These are phyloP conservation scores for Panulirus ornatus DNA, from an alignment of 1,140 invertebrate species.

Conservation along the genomic window DNA sequence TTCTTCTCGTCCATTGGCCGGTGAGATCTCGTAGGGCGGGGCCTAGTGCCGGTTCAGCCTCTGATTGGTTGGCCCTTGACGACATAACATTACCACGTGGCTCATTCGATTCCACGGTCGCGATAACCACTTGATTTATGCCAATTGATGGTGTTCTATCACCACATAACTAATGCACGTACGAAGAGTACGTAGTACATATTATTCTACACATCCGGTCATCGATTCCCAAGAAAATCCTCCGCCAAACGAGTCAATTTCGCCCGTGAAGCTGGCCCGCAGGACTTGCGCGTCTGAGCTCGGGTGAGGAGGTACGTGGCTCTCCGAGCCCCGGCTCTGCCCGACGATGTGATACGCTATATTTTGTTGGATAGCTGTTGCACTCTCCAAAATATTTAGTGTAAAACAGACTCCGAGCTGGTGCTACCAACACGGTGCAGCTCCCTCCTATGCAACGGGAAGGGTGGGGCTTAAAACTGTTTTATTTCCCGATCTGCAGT, in stretches of 20 bases:
- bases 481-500: background rate
- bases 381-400: slow-evolving; percentile 63
- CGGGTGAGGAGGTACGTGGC: slow-evolving; percentile 49
- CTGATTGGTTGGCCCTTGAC: slow-evolving; percentile 50
- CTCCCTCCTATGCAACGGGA: background rate
- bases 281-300: slow-evolving; percentile 54
- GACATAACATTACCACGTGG: slow-evolving; percentile 73
- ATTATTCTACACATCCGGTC: background rate
- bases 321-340: background rate
- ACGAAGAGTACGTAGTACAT: background rate
- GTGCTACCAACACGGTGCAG: background rate
- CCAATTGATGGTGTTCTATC: background rate
- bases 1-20: slow-evolving; percentile 35
- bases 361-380: slow-evolving; percentile 59
- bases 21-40: slow-evolving; percentile 20
- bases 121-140: slow-evolving; percentile 55
- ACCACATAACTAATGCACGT: slow-evolving; percentile 8
- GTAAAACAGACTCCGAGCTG: slow-evolving; percentile 24
- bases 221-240: background rate
- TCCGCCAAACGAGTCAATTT: background rate
- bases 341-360: slow-evolving; percentile 58
- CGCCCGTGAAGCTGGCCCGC: background rate
- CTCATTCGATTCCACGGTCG: slow-evolving; percentile 61
- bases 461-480: background rate
- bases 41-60: slow-evolving; percentile 42